Evolutionary conservation across 2,113 vertebrate genomes (phyloP), one percentile per base, ranked within the genome.

Genomic region (Phaetusa simplex): DNA sequence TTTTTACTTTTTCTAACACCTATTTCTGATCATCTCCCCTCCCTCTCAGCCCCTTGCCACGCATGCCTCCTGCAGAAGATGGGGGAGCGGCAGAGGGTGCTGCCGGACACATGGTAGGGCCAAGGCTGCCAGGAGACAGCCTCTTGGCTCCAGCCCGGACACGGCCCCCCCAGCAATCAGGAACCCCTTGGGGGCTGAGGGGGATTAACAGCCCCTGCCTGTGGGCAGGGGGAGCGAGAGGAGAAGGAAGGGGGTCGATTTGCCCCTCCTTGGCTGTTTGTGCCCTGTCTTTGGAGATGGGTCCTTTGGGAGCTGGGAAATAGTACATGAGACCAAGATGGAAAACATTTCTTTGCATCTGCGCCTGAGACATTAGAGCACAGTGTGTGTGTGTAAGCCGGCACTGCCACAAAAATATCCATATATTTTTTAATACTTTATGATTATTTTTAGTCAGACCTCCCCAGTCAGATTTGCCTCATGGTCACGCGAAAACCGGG

Each of bases 211-310:
- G 10, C 17, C 26, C 27, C 21, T 18, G 61, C 17, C 16, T 36
- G 20, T 0, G 5, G 50, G 27, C 20, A 30, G 8, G 12, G 14
- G 27, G 23, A 77, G 36, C 0, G 0, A 72, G 36, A 61, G 34
- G 8, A 26, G 30, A 23, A 66, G 43, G 15, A 77, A 49, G 12
- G 29, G 17, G 4, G 7, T 52, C 2, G 1, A 40, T 79, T 64
- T 71, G 26, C 26, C 11, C 22, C 52, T 84, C 12, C 42, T 72
- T 0, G 1, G 15, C 15, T 82, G 8, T 55, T 62, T 82, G 13
- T 77, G 62, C 40, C 30, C 72, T 64, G 8, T n/a, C 21, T 72
- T 83, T 80, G 53, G n/a, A 90, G 47, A 38, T 2, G 5, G 34
- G 12, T 32, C 7, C 9, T 65, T 82, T 40, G 53, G 40, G 24